Conservation (phyloP, 2,888 invertebrate species). For the Ligdia adustata region DNA sequence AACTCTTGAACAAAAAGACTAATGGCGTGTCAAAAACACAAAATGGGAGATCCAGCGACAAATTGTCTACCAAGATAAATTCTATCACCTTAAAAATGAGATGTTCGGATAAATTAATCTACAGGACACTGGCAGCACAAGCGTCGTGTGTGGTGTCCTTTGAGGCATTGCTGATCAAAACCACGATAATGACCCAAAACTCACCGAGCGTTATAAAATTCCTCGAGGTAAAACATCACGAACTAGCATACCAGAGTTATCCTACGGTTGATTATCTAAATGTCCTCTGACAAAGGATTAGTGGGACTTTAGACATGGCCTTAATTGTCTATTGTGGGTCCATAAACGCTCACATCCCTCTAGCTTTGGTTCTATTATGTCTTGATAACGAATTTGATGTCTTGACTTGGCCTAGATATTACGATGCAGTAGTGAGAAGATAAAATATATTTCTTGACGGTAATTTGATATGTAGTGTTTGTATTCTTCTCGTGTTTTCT, state of each 20-base stretch:
- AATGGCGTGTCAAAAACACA: conserved; percentile 26
- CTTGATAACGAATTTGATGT: conserved; percentile 18
- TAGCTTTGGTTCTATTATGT: conserved; percentile 18
- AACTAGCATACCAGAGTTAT: conserved; percentile 61
- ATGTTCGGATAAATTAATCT: conserved; percentile 67
- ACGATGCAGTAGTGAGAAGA: too few species aligned
- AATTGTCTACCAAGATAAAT: conserved; percentile 41
- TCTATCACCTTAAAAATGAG: conserved; percentile 46
- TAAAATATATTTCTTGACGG: not conserved
- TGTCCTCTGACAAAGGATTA: conserved; percentile 67
- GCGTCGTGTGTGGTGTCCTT: conserved; percentile 75
- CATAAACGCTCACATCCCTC: conserved; percentile 39
- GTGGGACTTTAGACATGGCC: conserved; percentile 47
- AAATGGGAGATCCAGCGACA: conserved; percentile 21
- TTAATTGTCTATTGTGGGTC: conserved; percentile 64
- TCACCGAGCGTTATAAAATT: conserved; percentile 68
- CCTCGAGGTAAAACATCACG: conserved; percentile 65
- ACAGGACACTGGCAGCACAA: conserved; percentile 48
- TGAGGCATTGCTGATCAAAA: conserved; percentile 71
- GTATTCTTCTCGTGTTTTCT: not conserved
- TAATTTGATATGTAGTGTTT: not conserved
- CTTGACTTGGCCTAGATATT: conserved; percentile 10
- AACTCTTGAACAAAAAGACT: conserved; percentile 16
- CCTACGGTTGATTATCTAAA: conserved; percentile 71
- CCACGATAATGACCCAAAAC: conserved; percentile 70